Evolutionary conservation across 2,888 invertebrate species (phyloP), one percentile per base, ranked within the genome.

Genomic region (Aphodius sticticus): DNA sequence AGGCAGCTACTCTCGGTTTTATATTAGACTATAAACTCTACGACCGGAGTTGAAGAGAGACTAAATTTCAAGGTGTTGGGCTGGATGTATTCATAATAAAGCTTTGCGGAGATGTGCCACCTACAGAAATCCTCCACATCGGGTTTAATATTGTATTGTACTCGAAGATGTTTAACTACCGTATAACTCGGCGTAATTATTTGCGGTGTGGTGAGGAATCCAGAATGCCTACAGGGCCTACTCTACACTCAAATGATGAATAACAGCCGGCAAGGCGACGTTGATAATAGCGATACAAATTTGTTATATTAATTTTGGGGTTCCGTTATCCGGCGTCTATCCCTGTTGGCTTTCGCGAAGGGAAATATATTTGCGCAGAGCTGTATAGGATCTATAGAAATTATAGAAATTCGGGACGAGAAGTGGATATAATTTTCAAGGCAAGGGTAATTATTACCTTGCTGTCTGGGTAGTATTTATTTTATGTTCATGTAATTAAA

Each of bases 31-130:
- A 53, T 53, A 77, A 77, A 69, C 69, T 15, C 26, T 12, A 53
- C 53, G 9, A 53, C 12, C 12, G 53, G 26, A 26, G 38, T 77
- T 72, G 70, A 6, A 72, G 70, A 70, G 35, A 37, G 69, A 38
- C n/a, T 37, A 76, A 76, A 76, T 76, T 38, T 76, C 53, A 76
- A 76, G 76, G 76, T 76, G 76, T 16, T n/a, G 37, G 69, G 16
- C 53, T 53, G 3, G 53, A 53, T 53, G 12, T 72, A 72, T 72
- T 72, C 35, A 16, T 72, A 72, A 53, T 53, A 72, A 72, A 36
- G 6, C 72, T n/a, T 72, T 72, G 72, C 72, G 36, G 16, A 0
- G 16, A 72, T 72, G 6, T 72, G 53, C 53, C 53, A 53, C 53
- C 35, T 6, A 26, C 15, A 26, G 37, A 36, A n/a, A 71, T 71